These are phyloP conservation scores for Camelus bactrianus DNA, from an alignment of 2,113 vertebrate genomes.

Conservation along the genomic window DNA sequence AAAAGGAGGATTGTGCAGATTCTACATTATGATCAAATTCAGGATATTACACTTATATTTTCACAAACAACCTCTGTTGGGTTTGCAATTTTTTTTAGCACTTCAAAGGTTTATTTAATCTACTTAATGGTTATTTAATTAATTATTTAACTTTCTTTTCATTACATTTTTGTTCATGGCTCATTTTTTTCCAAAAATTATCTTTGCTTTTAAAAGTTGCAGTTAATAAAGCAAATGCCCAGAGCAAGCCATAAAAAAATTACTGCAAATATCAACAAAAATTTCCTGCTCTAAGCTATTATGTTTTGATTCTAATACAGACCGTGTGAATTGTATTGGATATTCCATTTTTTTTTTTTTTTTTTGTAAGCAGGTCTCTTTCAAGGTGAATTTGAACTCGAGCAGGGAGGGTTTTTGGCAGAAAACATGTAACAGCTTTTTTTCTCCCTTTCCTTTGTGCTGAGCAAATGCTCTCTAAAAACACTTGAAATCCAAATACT, in stretches of 20 bases:
- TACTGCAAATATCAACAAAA: slow-evolving; percentile 17
- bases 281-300: neutral
- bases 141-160: slow-evolving; percentile 52
- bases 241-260: slow-evolving; percentile 17
- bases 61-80: neutral
- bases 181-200: slow-evolving; percentile 59
- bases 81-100: neutral
- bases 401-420: neutral
- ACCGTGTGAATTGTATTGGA: neutral
- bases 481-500: neutral
- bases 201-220: slow-evolving; percentile 35
- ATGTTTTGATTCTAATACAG: neutral
- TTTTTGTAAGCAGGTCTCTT: neutral
- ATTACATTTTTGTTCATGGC: neutral
- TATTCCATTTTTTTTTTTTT: neutral
- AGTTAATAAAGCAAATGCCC: slow-evolving; percentile 50
- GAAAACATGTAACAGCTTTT: neutral
- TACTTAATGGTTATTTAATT: too few species aligned
- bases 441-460: neutral
- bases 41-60: slow-evolving; percentile 7
- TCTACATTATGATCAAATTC: neutral
- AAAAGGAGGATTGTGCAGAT: neutral
- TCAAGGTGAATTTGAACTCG: neutral
- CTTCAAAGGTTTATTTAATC: slow-evolving; percentile 2
- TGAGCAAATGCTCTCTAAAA: neutral